A percentile compares a stretch with the other conserved stretches of the same genome.
phyloP scores from a whole-genome alignment of 1,140 invertebrate species.

The Drosophila nigromelanica region DNA sequence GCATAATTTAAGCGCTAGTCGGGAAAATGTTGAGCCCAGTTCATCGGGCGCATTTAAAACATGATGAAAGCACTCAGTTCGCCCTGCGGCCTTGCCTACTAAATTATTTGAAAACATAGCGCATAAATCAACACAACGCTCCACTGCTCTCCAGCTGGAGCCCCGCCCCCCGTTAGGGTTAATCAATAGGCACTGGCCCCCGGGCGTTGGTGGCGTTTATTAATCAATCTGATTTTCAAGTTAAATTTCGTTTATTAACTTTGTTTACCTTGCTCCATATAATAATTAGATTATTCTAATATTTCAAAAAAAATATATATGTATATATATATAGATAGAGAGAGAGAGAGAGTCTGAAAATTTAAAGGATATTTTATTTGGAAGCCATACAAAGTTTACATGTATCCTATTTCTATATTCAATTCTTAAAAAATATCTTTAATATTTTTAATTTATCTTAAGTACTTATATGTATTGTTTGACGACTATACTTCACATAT shows the following conservation, averaged over 20 bases:
- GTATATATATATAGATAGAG: no score
- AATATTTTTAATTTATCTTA: no score
- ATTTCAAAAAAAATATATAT: no score
- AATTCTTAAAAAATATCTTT: no score
- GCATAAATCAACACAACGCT: constrained; percentile 57
- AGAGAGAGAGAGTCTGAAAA: no score
- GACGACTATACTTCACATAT: no score
- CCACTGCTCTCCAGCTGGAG: constrained; percentile 1
- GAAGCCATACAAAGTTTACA: no score
- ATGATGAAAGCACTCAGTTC: constrained; percentile 33
- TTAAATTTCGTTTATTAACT: constrained; percentile 11
- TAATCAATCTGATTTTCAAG: constrained; percentile 21
- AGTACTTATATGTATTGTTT: no score
- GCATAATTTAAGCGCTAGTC: constrained; percentile 71
- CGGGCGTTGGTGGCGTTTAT: background rate
- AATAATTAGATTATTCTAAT: constrained; percentile 6
- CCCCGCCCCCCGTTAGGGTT: constrained; percentile 2
- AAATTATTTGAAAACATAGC: constrained; percentile 55
- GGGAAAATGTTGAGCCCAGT: constrained; percentile 59
- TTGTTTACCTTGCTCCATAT: background rate
- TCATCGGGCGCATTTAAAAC: constrained; percentile 68
- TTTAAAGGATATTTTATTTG: no score
- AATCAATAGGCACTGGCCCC: constrained; percentile 18
- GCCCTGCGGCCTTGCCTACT: constrained; percentile 54
- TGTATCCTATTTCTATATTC: no score